phyloP scores from a whole-genome alignment of 30 jellyfish, hydroid and myxozoan genomes.

The Mastigias papua region DNA sequence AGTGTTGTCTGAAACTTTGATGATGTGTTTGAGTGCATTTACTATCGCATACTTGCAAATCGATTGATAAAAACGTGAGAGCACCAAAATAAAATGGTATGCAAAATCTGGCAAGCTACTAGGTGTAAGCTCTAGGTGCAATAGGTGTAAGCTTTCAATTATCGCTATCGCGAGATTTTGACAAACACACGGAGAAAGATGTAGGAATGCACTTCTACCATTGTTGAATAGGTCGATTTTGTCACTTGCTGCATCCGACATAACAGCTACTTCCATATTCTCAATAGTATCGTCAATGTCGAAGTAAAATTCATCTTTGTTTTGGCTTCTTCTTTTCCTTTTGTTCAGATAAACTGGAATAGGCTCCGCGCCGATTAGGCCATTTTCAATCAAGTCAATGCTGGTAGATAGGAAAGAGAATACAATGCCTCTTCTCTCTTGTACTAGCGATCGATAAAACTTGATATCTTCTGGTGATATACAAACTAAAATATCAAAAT shows the following conservation, averaged over 20 bases:
- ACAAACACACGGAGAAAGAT: neutral
- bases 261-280: conserved; percentile 30
- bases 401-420: conserved; percentile 12
- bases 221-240: neutral
- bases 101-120: too few species aligned
- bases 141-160: too few species aligned
- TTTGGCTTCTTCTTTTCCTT: conserved; percentile 7
- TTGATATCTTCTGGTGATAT: conserved; percentile 15
- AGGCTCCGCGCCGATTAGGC: neutral
- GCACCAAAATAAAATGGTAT: too few species aligned
- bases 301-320: conserved; percentile 4
- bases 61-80: too few species aligned
- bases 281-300: conserved; percentile 53
- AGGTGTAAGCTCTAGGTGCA: too few species aligned
- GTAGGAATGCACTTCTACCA: neutral
- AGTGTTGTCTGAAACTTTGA: too few species aligned
- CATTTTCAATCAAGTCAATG: neutral
- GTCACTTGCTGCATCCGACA: neutral
- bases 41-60: too few species aligned
- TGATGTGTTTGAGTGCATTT: too few species aligned
- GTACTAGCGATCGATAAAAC: conserved; percentile 29
- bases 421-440: conserved; percentile 42
- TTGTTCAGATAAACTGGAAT: conserved; percentile 31
- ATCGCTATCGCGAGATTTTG: neutral
- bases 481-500: conserved; percentile 29